These are phyloP conservation scores for Centruroides sculpturatus DNA, from an alignment of 1,140 invertebrate genomes.

Conservation along the genomic window DNA sequence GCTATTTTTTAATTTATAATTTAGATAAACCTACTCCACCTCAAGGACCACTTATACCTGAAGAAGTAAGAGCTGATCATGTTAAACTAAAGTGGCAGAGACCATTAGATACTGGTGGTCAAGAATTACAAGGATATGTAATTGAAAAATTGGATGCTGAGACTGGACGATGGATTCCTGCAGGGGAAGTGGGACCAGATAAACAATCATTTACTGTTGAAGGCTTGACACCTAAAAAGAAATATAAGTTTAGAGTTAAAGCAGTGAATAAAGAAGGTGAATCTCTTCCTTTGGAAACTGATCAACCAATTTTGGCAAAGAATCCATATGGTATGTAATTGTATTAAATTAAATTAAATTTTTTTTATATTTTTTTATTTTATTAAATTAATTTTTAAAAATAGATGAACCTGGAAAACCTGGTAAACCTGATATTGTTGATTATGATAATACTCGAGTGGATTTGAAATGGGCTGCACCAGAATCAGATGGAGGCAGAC, in stretches of 20 bases:
- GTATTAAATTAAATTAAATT: not conserved
- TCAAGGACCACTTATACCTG: slow-evolving; percentile 63
- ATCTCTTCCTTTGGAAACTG: slow-evolving; percentile 86
- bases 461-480: slow-evolving; percentile 89
- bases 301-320: slow-evolving; percentile 46
- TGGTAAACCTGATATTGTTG: slow-evolving; percentile 67
- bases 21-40: slow-evolving; percentile 76
- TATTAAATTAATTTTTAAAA: not conserved
- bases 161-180: slow-evolving; percentile 78
- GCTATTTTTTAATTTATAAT: slow-evolving; percentile 51
- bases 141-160: slow-evolving; percentile 92
- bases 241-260: slow-evolving; percentile 95
- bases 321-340: slow-evolving; percentile 28
- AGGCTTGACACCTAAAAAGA: slow-evolving; percentile 91
- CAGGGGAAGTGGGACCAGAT: slow-evolving; percentile 63
- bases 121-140: slow-evolving; percentile 84
- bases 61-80: slow-evolving; percentile 77
- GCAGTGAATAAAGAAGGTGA: slow-evolving; percentile 97
- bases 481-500: slow-evolving; percentile 77
- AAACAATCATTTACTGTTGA: slow-evolving; percentile 72
- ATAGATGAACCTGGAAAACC: slow-evolving; percentile 82
- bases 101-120: slow-evolving; percentile 86
- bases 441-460: slow-evolving; percentile 72
- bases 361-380: not conserved
- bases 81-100: slow-evolving; percentile 90